These are phyloP conservation scores for Adelognathus sp. DNA, from an alignment of 2,888 invertebrate species.

Conservation along the genomic window DNA sequence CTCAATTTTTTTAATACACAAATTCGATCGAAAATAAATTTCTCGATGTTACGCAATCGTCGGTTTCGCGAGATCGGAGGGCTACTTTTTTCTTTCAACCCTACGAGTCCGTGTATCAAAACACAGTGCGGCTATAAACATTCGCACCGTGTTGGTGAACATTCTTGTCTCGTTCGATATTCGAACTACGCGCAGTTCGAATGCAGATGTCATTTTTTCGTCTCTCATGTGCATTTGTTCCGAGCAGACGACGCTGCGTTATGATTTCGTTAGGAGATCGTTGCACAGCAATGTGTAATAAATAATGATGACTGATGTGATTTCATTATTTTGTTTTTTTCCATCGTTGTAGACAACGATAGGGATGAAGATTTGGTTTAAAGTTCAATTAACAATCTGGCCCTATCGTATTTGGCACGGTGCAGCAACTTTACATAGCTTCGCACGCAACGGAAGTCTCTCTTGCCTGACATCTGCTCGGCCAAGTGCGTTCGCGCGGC, in stretches of 20 bases:
- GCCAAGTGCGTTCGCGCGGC: background rate
- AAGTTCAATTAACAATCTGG: background rate
- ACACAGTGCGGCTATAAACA: too few species aligned
- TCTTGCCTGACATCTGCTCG: slow-evolving; percentile 36
- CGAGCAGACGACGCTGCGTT: slow-evolving; percentile 56
- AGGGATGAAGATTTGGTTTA: too few species aligned
- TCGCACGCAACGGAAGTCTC: slow-evolving; percentile 16
- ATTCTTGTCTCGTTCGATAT: slow-evolving; percentile 25
- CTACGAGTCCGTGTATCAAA: too few species aligned
- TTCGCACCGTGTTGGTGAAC: background rate
- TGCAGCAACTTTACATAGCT: background rate
- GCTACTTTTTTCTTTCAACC: background rate
- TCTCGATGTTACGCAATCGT: slow-evolving; percentile 3
- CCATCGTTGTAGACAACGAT: background rate
- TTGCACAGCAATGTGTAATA: too few species aligned
- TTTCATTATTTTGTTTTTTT: background rate
- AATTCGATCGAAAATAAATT: background rate
- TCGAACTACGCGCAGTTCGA: slow-evolving; percentile 32
- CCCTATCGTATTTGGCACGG: background rate
- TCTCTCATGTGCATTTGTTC: background rate
- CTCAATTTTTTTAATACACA: background rate
- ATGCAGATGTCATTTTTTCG: slow-evolving; percentile 7
- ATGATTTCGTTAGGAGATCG: too few species aligned
- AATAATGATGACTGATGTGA: too few species aligned
- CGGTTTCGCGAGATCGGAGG: background rate